Base-by-base conservation (phyloP, 30 jellyfish, hydroid and myxozoan species). In the Aurelia aurita complex sp. Pacific region DNA sequence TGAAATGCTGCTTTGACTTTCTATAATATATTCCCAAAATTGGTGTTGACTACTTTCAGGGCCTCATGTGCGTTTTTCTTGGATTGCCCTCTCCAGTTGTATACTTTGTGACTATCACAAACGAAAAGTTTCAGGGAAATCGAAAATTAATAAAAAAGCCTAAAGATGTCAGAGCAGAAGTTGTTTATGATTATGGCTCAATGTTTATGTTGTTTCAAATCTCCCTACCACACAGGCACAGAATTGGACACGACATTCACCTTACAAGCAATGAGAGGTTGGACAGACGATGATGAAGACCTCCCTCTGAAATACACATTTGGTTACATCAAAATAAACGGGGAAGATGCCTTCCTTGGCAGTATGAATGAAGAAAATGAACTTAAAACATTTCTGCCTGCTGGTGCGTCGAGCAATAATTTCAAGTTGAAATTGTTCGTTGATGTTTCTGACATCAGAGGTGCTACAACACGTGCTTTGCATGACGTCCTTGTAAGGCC, bases 271-370 rank as follows among this genome's bases (percentile, higher is more conserved):
- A 18, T 35, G 23, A 89, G 64, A 7, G 97, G 97, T 2, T 90
- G 97, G 97, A 46, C 64, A 10, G 97, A 90, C 72, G 92, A 70
- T 36, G 85, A 35, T 13, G 96, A 71, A 10, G 97, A 90, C 69
- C 54, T 83, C 54, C 96, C 97, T 33, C 43, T 90, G 75, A 43
- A 74, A 16, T 90, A 76, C 65, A 72, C 43, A 61, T 90, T 75
- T 66, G 97, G 97, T 52, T 90, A 67, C 86, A 35, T 73, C 15
- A 78, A 51, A 12, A 66, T 54, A 13, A 73, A 77, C 12, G 86
- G 89, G 13, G 70, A 78, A 52, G 82, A 73, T 63, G 81, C 75
- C 14, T 84, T 74, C 64, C 82, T 90, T 34, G 89, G 89, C 2
- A 66, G 92, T 51, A 88, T 73, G 61, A 83, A 90, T 62, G 67